Evolutionary conservation across 2,113 vertebrate species (phyloP).

Genomic region (Lota lota): DNA sequence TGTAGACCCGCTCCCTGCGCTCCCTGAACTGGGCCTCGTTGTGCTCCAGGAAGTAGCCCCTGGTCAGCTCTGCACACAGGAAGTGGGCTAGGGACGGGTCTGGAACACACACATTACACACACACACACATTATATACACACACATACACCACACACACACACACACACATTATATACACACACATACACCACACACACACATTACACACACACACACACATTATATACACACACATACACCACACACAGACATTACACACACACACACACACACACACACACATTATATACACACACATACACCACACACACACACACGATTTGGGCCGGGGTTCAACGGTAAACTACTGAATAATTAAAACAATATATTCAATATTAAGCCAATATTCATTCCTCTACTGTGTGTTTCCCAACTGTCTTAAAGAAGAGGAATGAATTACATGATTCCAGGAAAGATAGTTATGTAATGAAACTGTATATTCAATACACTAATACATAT

Average conservation of each 20-base stretch:
- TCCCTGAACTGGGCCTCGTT: conserved; percentile 97
- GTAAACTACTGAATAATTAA: neutral
- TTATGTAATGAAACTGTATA: neutral
- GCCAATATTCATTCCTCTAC: neutral
- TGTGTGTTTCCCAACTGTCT: neutral
- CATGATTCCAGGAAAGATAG: neutral
- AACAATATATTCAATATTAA: neutral
- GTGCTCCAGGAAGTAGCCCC: conserved; percentile 97
- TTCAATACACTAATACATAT: neutral
- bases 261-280: neutral
- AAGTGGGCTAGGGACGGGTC: conserved; percentile 89
- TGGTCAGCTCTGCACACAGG: conserved; percentile 90
- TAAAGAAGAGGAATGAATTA: neutral
- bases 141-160: neutral
- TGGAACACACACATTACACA: conserved; percentile 59
- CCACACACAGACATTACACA: conserved; percentile 50
- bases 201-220: too few relatives aligned
- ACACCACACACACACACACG: too few relatives aligned
- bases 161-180: neutral
- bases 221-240: conserved; percentile 42
- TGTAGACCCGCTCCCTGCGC: conserved; percentile 91
- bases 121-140: conserved; percentile 47
- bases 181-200: too few relatives aligned
- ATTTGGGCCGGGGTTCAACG: too few relatives aligned
- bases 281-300: neutral